Conservation (phyloP, 2,888 invertebrate species). For the Pammene aurita region DNA sequence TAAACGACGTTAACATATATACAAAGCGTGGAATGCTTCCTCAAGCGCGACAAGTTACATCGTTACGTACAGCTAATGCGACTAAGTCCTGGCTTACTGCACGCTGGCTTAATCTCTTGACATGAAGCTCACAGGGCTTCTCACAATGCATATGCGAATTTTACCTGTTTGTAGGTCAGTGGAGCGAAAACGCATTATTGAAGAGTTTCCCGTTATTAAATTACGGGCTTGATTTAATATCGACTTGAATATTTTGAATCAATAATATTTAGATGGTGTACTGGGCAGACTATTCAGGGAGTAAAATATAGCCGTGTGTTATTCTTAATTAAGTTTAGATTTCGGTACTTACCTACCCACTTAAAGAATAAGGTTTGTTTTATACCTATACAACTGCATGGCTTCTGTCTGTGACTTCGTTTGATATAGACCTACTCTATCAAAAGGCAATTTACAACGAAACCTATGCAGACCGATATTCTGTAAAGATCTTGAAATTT, state of each 20-base stretch:
- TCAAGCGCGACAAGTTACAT: no score
- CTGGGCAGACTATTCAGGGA: no score
- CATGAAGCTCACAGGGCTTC: conserved; percentile 30
- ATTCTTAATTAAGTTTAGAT: no score
- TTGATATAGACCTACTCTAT: no score
- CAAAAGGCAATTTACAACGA: no score
- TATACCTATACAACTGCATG: no score
- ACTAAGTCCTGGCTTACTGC: conserved; percentile 13
- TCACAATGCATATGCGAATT: conserved; percentile 16
- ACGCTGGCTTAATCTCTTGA: conserved; percentile 8
- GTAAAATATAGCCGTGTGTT: no score
- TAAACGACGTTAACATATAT: no score
- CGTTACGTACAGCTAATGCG: background rate
- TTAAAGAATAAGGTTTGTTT: background rate
- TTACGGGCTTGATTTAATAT: background rate
- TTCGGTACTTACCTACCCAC: no score
- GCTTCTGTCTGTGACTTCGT: no score
- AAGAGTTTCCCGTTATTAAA: conserved; percentile 1
- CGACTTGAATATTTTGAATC: background rate
- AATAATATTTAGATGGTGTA: background rate
- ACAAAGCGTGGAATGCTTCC: no score
- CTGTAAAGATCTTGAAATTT: background rate
- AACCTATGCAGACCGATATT: background rate
- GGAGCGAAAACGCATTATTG: conserved; percentile 18
- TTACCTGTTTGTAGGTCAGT: conserved; percentile 24